phyloP scores from a whole-genome alignment of 37 sponge, comb jelly and placozoan genomes.

The Haliclona indistincta region DNA sequence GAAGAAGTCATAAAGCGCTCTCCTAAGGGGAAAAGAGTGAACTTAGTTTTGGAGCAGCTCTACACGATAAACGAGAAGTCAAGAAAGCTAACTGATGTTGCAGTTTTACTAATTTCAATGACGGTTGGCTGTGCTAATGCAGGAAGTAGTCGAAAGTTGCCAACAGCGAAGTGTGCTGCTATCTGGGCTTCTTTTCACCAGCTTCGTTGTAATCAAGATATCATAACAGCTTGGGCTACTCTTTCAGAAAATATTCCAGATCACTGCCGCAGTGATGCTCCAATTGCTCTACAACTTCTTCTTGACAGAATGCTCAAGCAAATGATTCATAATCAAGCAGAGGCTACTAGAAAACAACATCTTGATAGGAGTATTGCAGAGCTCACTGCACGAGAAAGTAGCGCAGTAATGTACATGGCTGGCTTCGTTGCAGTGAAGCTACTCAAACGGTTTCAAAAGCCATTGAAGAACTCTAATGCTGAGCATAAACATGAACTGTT shows the following conservation, averaged over 20 bases:
- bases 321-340: constrained; percentile 7
- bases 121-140: no score
- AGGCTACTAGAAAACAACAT: background rate
- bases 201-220: no score
- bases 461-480: background rate
- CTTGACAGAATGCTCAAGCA: constrained; percentile 14
- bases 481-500: constrained; percentile 14
- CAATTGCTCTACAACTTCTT: constrained; percentile 13
- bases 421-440: constrained; percentile 23
- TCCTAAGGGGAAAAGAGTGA: constrained; percentile 20
- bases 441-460: constrained; percentile 16
- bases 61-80: no score
- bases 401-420: constrained; percentile 16
- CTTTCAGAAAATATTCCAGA: no score
- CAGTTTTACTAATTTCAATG: no score
- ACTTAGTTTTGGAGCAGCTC: background rate
- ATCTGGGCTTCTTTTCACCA: no score
- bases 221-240: no score
- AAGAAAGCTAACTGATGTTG: no score
- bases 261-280: no score
- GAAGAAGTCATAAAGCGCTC: constrained; percentile 1
- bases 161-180: no score
- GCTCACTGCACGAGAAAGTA: constrained; percentile 12
- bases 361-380: background rate
- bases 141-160: no score